Conservation (phyloP, 2,797 vertebrate species). For the Phoxinus dragarum region DNA sequence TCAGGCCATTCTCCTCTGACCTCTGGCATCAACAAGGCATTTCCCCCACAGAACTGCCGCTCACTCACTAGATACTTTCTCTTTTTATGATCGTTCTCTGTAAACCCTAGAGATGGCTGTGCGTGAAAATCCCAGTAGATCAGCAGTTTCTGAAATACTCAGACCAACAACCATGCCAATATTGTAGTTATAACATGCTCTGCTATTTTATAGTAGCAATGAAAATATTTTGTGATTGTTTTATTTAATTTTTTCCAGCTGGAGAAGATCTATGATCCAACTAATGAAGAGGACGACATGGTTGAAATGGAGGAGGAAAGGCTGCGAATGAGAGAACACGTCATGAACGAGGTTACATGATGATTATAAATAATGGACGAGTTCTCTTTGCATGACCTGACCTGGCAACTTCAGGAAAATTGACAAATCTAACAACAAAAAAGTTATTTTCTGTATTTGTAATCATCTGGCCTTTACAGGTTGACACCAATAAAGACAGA, state of each 20-base stretch:
- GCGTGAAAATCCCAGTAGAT: not conserved
- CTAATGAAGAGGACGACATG: constrained; percentile 98
- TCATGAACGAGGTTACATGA: constrained; percentile 90
- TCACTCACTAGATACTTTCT: constrained; percentile 8
- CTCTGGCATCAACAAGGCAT: constrained; percentile 52
- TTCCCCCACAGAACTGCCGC: constrained; percentile 29
- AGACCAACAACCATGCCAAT: not conserved
- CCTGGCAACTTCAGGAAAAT: not conserved
- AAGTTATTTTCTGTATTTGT: not conserved
- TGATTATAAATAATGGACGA: not conserved
- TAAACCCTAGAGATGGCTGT: not conserved
- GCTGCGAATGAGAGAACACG: constrained; percentile 96
- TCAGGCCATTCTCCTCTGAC: constrained; percentile 43
- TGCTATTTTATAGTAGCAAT: not conserved
- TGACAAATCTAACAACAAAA: not conserved
- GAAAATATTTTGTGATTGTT: not conserved
- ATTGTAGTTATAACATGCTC: not conserved
- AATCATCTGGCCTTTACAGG: constrained; percentile 65
- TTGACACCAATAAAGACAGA: constrained; percentile 91
- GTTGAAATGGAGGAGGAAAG: constrained; percentile 98
- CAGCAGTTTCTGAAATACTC: not conserved
- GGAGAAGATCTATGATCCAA: constrained; percentile 95
- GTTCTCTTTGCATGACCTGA: not conserved
- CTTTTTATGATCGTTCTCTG: not conserved
- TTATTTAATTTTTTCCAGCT: constrained; percentile 75